Evolutionary conservation across 1,140 invertebrate genomes (phyloP).

Genomic region (Drosophila rufa): DNA sequence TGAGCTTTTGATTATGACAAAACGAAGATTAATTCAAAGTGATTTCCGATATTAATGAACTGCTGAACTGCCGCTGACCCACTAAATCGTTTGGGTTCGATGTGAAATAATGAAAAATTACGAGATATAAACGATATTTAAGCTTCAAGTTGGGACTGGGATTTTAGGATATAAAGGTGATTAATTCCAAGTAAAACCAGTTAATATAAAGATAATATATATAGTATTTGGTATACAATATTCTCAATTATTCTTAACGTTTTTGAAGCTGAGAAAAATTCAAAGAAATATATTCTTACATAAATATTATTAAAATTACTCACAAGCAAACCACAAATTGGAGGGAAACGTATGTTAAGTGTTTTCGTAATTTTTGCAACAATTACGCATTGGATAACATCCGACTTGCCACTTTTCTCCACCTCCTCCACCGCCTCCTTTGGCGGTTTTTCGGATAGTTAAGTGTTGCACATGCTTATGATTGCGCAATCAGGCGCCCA

Average conservation of each 20-base stretch:
- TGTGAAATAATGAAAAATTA: slow-evolving; percentile 5
- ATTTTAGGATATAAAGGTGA: rapidly evolving
- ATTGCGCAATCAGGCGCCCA: slow-evolving; percentile 46
- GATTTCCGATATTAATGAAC: slow-evolving; percentile 26
- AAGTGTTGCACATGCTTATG: slow-evolving; percentile 26
- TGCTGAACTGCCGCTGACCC: slow-evolving; percentile 6
- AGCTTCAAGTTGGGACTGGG: background rate
- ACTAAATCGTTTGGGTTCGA: background rate
- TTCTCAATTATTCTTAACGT: background rate
- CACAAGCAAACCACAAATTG: slow-evolving; percentile 2
- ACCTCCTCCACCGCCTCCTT: slow-evolving; percentile 7
- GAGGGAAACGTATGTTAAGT: background rate
- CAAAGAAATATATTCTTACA: background rate
- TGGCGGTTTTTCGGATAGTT: slow-evolving; percentile 14
- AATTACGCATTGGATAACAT: slow-evolving; percentile 28
- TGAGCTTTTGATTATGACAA: slow-evolving; percentile 35
- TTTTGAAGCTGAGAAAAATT: background rate
- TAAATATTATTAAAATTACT: background rate
- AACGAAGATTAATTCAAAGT: slow-evolving; percentile 28
- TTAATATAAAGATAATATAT: no score
- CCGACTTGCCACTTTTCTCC: slow-evolving; percentile 26
- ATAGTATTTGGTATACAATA: no score
- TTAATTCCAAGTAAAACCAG: background rate
- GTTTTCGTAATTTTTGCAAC: slow-evolving; percentile 26
- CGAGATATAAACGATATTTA: background rate